Conservation (phyloP, 2,113 vertebrate genomes). For the Aviceda subcristata region DNA sequence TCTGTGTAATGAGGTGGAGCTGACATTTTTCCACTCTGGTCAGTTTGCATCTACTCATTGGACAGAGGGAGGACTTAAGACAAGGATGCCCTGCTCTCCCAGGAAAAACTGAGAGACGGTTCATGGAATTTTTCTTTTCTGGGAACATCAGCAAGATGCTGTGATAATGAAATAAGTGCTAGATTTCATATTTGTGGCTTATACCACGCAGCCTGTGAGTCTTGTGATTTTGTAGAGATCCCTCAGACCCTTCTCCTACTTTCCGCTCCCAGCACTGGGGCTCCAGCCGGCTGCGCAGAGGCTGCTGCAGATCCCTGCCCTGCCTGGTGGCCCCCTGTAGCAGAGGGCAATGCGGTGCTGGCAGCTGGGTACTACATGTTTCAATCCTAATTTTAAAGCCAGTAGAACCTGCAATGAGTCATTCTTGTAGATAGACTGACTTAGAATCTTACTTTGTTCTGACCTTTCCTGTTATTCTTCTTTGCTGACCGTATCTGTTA, state of each 20-base stretch:
- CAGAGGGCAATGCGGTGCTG: not conserved
- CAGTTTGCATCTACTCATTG: not conserved
- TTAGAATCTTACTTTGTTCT: not conserved
- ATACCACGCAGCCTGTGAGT: not conserved
- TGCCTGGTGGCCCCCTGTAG: not conserved
- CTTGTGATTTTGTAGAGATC: not conserved
- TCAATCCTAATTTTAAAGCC: not conserved
- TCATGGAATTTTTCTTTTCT: not conserved
- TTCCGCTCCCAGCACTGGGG: rapidly evolving
- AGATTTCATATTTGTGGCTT: not conserved
- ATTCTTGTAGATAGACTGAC: not conserved
- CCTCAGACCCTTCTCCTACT: not conserved
- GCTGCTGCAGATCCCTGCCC: not conserved
- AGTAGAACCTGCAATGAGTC: not conserved
- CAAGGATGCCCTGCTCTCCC: not conserved
- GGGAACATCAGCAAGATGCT: not conserved
- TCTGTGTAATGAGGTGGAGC: not conserved
- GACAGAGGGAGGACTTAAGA: not conserved
- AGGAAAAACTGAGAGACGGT: not conserved
- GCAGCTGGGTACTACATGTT: not conserved
- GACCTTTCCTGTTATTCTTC: slow-evolving; percentile 1
- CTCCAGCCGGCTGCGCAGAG: not conserved
- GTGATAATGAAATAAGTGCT: not conserved
- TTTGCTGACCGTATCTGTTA: not conserved
- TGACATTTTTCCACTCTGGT: not conserved